These are phyloP conservation scores for Eudemis profundana DNA, from an alignment of 2,888 invertebrate species.

Conservation along the genomic window DNA sequence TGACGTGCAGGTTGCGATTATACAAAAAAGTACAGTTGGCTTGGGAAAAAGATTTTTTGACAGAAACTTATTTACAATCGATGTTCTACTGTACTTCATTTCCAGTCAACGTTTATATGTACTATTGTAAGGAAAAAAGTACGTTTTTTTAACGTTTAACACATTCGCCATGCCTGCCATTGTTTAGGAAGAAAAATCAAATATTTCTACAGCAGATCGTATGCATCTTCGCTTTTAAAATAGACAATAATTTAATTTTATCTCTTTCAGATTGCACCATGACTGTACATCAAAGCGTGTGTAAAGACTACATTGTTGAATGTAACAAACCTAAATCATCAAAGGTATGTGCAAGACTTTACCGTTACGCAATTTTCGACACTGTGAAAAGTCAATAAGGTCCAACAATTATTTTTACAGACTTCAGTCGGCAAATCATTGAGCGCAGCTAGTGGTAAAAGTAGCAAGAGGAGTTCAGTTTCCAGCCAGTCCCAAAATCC, in stretches of 20 bases:
- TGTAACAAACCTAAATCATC: constrained; percentile 90
- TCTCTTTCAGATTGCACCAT: constrained; percentile 90
- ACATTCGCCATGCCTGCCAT: no score
- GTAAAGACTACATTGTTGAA: constrained; percentile 94
- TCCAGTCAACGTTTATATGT: no score
- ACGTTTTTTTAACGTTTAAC: no score
- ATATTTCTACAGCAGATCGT: no score
- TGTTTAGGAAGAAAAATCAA: no score
- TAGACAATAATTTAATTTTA: not conserved
- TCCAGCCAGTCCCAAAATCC: constrained; percentile 79
- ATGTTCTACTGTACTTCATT: no score
- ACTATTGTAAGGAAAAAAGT: no score
- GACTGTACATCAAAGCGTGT: constrained; percentile 94
- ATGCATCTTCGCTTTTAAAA: no score
- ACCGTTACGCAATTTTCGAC: constrained; percentile 4
- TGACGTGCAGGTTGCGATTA: no score
- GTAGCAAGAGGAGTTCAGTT: constrained; percentile 79
- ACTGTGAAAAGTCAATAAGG: not conserved
- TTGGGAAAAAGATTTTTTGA: no score
- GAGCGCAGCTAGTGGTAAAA: constrained; percentile 77
- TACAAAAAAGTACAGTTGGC: no score
- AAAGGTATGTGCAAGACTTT: constrained; percentile 74
- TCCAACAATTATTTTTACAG: constrained; percentile 55
- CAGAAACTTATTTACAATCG: no score
- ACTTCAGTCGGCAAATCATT: constrained; percentile 80